These are phyloP conservation scores for Chlorops oryzae DNA, from an alignment of 1,140 invertebrate species.

Conservation along the genomic window DNA sequence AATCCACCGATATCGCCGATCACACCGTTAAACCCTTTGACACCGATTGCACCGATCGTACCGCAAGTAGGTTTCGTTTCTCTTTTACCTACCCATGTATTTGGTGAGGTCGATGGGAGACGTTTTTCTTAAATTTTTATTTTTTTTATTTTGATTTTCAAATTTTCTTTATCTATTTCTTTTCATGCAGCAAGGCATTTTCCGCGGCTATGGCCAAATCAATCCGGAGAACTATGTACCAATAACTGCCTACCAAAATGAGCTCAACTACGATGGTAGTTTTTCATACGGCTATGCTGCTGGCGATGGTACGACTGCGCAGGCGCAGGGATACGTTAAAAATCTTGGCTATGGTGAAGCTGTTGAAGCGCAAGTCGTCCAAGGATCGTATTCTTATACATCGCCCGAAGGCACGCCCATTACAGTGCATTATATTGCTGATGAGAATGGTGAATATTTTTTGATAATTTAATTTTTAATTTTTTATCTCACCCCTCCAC, in stretches of 20 bases:
- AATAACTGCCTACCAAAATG: slow-evolving; percentile 57
- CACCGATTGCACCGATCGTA: not conserved
- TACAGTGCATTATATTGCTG: slow-evolving; percentile 54
- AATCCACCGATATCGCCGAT: slow-evolving; percentile 18
- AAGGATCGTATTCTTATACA: slow-evolving; percentile 56
- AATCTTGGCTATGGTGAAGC: slow-evolving; percentile 51
- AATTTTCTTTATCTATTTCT: slow-evolving; percentile 21
- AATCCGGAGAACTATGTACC: slow-evolving; percentile 45
- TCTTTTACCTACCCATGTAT: too few species aligned
- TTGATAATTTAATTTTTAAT: slow-evolving; percentile 3
- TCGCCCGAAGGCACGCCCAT: slow-evolving; percentile 54
- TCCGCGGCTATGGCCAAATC: slow-evolving; percentile 15
- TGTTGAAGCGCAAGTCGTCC: slow-evolving; percentile 50
- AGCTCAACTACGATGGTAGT: slow-evolving; percentile 57
- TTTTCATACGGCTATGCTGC: slow-evolving; percentile 52
- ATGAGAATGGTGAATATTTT: slow-evolving; percentile 49
- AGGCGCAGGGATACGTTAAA: slow-evolving; percentile 56
- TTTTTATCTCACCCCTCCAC: too few species aligned
- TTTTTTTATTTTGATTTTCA: not conserved
- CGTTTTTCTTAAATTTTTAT: not conserved
- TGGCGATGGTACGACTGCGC: slow-evolving; percentile 57
- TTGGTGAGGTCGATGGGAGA: too few species aligned
- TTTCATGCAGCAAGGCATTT: slow-evolving; percentile 23
- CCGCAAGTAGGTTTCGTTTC: too few species aligned
- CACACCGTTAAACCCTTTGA: slow-evolving; percentile 1